phyloP scores from a whole-genome alignment of 30 jellyfish, hydroid and myxozoan genomes.

The Aurelia sp. region DNA sequence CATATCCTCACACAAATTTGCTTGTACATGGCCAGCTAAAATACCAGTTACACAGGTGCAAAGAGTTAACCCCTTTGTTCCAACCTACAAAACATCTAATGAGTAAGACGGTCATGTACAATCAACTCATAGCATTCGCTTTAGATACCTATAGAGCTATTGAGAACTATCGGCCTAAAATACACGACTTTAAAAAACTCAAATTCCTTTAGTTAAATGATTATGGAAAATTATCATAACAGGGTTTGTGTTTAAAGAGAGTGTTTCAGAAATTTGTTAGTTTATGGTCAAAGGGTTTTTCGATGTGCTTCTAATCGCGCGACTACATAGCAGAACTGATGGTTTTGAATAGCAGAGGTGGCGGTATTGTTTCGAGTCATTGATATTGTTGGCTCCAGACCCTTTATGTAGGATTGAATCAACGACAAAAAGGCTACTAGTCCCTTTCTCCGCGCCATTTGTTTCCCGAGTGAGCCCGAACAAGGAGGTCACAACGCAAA shows the following conservation, averaged over 20 bases:
- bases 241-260: too few relatives aligned
- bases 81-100: conserved; percentile 21
- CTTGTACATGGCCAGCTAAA: conserved; percentile 10
- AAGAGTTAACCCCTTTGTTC: conserved; percentile 22
- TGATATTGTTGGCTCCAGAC: conserved; percentile 45
- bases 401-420: conserved; percentile 28
- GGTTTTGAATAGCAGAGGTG: conserved; percentile 9
- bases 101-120: conserved; percentile 9
- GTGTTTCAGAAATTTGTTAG: too few relatives aligned
- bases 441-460: conserved; percentile 2
- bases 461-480: too few relatives aligned
- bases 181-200: neutral
- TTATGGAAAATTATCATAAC: too few relatives aligned
- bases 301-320: too few relatives aligned
- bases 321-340: too few relatives aligned
- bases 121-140: neutral
- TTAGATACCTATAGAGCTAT: too few relatives aligned
- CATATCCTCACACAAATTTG: too few relatives aligned
- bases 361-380: conserved; percentile 33
- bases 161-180: neutral
- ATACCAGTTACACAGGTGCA: conserved; percentile 20
- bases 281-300: too few relatives aligned
- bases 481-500: too few relatives aligned
- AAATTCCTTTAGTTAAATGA: too few relatives aligned
- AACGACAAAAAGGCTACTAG: neutral